These are phyloP conservation scores for Philypnodon macrostomus DNA, from an alignment of 2,797 vertebrate species.

Conservation along the genomic window DNA sequence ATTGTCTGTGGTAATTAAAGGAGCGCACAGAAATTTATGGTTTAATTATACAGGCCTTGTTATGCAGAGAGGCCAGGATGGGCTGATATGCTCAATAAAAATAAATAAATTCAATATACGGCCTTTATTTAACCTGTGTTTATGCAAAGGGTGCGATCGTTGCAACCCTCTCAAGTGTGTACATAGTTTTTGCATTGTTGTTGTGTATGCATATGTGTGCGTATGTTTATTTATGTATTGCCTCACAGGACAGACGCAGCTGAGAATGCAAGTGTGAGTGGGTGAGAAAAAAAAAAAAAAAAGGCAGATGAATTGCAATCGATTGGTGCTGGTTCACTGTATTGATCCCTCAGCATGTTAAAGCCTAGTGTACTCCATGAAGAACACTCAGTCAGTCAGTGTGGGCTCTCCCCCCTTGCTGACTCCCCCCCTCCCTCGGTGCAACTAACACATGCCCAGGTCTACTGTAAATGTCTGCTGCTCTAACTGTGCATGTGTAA, in stretches of 20 bases:
- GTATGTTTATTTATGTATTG: slow-evolving; percentile 67
- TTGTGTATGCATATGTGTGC: slow-evolving; percentile 41
- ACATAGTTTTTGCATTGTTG: slow-evolving; percentile 26
- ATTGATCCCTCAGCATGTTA: slow-evolving; percentile 72
- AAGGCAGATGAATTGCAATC: slow-evolving; percentile 71
- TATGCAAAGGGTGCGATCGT: slow-evolving; percentile 42
- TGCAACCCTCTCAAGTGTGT: slow-evolving; percentile 50
- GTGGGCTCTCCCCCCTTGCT: slow-evolving; percentile 19
- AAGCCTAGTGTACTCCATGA: slow-evolving; percentile 68
- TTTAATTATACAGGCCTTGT: slow-evolving; percentile 78
- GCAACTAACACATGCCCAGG: slow-evolving; percentile 30
- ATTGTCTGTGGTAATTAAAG: slow-evolving; percentile 79
- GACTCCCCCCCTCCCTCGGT: background rate
- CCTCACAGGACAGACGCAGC: slow-evolving; percentile 48
- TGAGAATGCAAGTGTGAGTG: slow-evolving; percentile 48
- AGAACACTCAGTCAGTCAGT: slow-evolving; percentile 64
- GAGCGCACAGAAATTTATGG: slow-evolving; percentile 74
- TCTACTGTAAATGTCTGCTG: slow-evolving; percentile 47
- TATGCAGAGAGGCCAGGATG: slow-evolving; percentile 73
- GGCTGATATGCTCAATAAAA: slow-evolving; percentile 76
- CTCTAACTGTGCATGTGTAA: slow-evolving; percentile 45
- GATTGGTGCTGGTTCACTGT: slow-evolving; percentile 68
- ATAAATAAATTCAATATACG: slow-evolving; percentile 76
- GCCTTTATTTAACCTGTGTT: slow-evolving; percentile 67
- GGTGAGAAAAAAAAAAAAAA: slow-evolving; percentile 66